Base-by-base conservation (phyloP, 2,113 vertebrate species). In the Tyto alba region DNA sequence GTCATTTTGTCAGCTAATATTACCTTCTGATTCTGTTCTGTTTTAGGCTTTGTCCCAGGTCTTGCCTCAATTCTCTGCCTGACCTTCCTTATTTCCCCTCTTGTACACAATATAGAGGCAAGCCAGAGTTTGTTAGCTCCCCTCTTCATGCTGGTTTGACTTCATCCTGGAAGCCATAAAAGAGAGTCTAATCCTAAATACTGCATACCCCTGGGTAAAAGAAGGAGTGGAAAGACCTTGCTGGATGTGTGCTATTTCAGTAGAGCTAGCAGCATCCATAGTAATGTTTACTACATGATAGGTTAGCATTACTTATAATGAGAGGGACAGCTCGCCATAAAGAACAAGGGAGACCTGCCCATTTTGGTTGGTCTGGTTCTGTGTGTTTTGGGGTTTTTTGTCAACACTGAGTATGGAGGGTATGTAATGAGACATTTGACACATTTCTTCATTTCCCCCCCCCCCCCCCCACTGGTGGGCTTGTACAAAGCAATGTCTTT, bases 91-190 rank as follows among this genome's bases (percentile, higher is more conserved):
- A 3, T 64, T 67, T 50, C 16, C 77, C 48, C 67, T 32, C 30
- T 77, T 3, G 0, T 13, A 5, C 4, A 38, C 19, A 64, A 56
- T 38, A 53, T 0, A 56, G 55, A 59, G 6, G 25, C 34, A 78
- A 75, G 30, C 7, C 16, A n/a, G 6, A 16, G 48, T 56, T 81
- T 66, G 36, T 25, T 47, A 41, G 11, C 56, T 77, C 32, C 21
- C 12, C 11, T 0, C 7, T 64, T 78, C 10, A 1, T 40, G 23
- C 43, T 48, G 34, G 13, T 38, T 72, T 91, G 52, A 38, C 40
- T 86, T 55, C 18, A 40, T 32, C 43, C 73, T 79, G n/a, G 34
- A 77, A 79, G 27, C 36, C 13, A 5, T 40, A 43, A 79, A 64
- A 88, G 10, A 38, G 45, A 94, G n/a, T 56, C 30, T 62, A n/a